Conservation (phyloP, 2,113 vertebrate genomes). For the Turdus rufiventris region DNA sequence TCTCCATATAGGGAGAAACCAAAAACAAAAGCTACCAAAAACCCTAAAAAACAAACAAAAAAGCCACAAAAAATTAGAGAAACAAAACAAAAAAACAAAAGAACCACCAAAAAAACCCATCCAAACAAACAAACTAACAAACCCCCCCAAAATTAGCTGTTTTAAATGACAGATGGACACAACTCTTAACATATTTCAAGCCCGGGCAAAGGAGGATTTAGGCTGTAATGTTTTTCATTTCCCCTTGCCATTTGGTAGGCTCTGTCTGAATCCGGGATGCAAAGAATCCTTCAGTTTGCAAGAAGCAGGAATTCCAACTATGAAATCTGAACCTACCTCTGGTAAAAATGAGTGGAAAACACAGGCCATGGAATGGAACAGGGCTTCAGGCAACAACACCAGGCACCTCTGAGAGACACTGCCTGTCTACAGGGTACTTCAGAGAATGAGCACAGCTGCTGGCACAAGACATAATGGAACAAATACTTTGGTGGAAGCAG, state of each 20-base stretch:
- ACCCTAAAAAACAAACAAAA: background rate
- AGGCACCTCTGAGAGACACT: background rate
- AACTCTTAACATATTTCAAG: background rate
- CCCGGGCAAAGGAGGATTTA: conserved; percentile 15
- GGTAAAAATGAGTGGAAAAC: conserved; percentile 1
- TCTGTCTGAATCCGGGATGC: background rate
- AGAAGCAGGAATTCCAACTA: conserved; percentile 40
- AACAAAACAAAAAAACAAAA: background rate
- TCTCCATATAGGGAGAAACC: background rate
- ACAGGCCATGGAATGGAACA: conserved; percentile 6
- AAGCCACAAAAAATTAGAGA: too few relatives aligned
- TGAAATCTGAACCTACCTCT: conserved; percentile 22
- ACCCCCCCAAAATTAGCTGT: background rate
- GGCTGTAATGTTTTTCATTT: conserved; percentile 22
- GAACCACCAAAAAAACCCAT: background rate
- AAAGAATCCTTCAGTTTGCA: conserved; percentile 1
- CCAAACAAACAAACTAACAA: background rate
- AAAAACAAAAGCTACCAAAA: background rate
- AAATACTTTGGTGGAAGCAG: background rate
- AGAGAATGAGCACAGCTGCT: background rate
- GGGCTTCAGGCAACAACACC: background rate
- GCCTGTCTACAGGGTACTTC: background rate
- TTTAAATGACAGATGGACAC: background rate
- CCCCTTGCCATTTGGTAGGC: background rate
- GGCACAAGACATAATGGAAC: background rate